These are phyloP conservation scores for Bombus confusus DNA, from an alignment of 1,140 invertebrate species.

Conservation along the genomic window DNA sequence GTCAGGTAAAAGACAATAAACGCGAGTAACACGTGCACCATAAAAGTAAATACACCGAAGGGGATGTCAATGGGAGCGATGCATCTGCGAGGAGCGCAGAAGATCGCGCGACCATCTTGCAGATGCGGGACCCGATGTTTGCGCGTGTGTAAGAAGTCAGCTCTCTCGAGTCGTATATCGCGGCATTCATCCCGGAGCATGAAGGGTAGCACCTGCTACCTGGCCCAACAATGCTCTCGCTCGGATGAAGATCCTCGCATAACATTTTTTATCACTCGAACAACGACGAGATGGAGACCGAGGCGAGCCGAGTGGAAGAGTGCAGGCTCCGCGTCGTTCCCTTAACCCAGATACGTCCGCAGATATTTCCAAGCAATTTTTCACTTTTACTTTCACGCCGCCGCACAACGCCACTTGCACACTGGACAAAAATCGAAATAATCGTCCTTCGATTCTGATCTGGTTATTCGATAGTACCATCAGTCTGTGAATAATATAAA, in stretches of 20 bases:
- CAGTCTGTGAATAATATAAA: too few species aligned
- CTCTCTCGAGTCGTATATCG: constrained; percentile 20
- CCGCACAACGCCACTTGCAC: too few species aligned
- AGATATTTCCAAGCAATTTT: constrained; percentile 38
- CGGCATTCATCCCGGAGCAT: constrained; percentile 56
- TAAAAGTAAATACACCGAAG: too few species aligned
- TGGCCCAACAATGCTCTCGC: constrained; percentile 55
- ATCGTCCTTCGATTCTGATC: too few species aligned
- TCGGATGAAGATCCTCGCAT: constrained; percentile 49
- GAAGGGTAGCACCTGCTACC: constrained; percentile 63
- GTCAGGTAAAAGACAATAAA: not conserved
- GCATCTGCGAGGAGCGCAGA: constrained; percentile 55
- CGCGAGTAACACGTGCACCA: too few species aligned
- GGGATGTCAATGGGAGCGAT: constrained; percentile 16
- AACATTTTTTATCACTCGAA: constrained; percentile 31
- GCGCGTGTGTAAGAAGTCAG: constrained; percentile 57
- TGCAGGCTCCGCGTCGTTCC: constrained; percentile 9
- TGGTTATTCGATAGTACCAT: too few species aligned
- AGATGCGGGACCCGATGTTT: constrained; percentile 61
- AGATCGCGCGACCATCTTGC: constrained; percentile 60
- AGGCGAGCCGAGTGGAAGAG: not conserved
- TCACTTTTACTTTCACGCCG: constrained; percentile 45
- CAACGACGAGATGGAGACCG: not conserved
- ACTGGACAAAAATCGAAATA: too few species aligned
- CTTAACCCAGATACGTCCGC: constrained; percentile 49